phyloP scores from a whole-genome alignment of 1,140 invertebrate species.

The Drosophila kepulauana region DNA sequence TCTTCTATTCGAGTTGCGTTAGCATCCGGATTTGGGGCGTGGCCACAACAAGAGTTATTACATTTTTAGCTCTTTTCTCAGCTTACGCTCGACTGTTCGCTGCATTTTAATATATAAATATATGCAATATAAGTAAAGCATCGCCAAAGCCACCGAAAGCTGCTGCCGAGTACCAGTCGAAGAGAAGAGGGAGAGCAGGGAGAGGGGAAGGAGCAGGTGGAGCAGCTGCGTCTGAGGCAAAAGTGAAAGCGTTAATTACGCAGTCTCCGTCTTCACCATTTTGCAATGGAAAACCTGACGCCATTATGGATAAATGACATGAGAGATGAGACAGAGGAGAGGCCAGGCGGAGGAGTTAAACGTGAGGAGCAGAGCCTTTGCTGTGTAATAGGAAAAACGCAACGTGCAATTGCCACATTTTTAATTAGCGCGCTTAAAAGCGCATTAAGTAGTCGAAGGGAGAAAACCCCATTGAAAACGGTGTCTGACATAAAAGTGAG shows the following conservation, averaged over 20 bases:
- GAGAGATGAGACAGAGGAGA: slow-evolving; percentile 9
- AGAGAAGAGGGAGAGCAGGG: neutral
- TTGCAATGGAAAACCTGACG: slow-evolving; percentile 69
- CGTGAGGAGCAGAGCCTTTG: neutral
- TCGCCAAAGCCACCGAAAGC: slow-evolving; percentile 51
- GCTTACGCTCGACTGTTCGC: slow-evolving; percentile 31
- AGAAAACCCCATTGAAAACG: slow-evolving; percentile 16
- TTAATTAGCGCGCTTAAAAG: slow-evolving; percentile 82
- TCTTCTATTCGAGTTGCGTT: neutral
- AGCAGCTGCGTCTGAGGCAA: slow-evolving; percentile 53
- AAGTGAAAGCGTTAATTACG: slow-evolving; percentile 78
- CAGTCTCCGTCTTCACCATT: slow-evolving; percentile 18
- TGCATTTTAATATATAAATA: slow-evolving; percentile 83
- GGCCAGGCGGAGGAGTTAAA: neutral
- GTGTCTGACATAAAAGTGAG: slow-evolving; percentile 3
- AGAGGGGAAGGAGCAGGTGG: neutral
- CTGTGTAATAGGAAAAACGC: slow-evolving; percentile 18
- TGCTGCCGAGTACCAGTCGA: neutral
- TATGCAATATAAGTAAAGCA: slow-evolving; percentile 73
- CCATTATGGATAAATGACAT: slow-evolving; percentile 67
- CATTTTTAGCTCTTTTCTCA: slow-evolving; percentile 69
- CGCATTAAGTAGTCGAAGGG: slow-evolving; percentile 70
- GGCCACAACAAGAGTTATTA: slow-evolving; percentile 78
- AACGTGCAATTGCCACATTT: slow-evolving; percentile 77
- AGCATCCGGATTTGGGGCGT: slow-evolving; percentile 26